A percentile compares a stretch with the other conserved stretches of the same genome.
Evolutionary conservation across 2,113 vertebrate species (phyloP).

Genomic region (Cairina moschata): DNA sequence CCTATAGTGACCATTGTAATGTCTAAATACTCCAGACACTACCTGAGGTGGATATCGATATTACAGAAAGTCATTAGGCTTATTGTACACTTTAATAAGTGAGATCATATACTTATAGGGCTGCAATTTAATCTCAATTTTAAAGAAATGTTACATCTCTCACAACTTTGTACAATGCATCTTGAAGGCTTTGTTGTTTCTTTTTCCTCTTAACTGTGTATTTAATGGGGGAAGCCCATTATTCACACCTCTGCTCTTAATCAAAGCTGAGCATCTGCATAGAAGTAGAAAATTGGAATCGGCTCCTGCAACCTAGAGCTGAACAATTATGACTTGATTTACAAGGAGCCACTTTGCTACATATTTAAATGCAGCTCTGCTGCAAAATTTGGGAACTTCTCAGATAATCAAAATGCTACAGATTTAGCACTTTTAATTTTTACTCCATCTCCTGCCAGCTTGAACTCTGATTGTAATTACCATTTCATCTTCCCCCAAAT

Average conservation of each 20-base stretch:
- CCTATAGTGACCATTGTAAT: not conserved
- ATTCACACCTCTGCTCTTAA: slow-evolving; percentile 71
- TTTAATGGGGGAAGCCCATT: slow-evolving; percentile 51
- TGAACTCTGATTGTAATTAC: slow-evolving; percentile 84
- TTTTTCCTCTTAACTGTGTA: slow-evolving; percentile 31
- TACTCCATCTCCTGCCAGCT: slow-evolving; percentile 74
- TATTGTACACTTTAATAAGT: not conserved
- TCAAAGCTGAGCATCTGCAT: slow-evolving; percentile 68
- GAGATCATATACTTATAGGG: not conserved
- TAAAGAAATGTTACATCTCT: not conserved
- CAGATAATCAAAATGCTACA: slow-evolving; percentile 78
- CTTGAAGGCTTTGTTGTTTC: not conserved
- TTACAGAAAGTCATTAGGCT: not conserved
- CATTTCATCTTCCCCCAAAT: slow-evolving; percentile 72
- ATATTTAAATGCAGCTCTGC: slow-evolving; percentile 71
- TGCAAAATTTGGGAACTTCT: slow-evolving; percentile 74
- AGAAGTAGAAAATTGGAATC: slow-evolving; percentile 66
- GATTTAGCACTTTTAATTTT: slow-evolving; percentile 82
- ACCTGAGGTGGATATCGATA: not conserved
- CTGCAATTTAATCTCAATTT: not conserved
- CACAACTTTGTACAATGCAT: not conserved
- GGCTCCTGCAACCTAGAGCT: slow-evolving; percentile 46
- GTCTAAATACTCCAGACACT: not conserved
- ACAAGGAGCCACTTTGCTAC: slow-evolving; percentile 67
- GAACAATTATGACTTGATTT: slow-evolving; percentile 80